Conservation (phyloP, 2,888 invertebrate genomes). For the Drosophila prolongata region DNA sequence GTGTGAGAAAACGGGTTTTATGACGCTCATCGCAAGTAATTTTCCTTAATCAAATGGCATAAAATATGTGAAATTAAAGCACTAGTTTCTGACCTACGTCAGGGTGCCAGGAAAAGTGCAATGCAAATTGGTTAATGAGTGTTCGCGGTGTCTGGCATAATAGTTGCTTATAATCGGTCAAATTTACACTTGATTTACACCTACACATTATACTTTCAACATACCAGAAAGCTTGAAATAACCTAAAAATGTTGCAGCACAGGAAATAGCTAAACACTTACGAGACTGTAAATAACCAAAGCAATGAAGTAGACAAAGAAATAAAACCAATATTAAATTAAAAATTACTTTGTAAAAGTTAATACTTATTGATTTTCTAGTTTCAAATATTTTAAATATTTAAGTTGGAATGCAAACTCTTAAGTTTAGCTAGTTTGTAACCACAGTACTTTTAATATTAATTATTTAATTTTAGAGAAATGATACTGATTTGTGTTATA, state of each 20-base stretch:
- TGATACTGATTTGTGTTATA: too few relatives aligned
- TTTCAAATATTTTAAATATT: neutral
- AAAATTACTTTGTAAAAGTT: neutral
- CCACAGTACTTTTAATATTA: too few relatives aligned
- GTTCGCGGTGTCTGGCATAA: conserved; percentile 4
- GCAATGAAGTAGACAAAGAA: neutral
- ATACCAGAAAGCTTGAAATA: conserved; percentile 13
- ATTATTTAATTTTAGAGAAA: too few relatives aligned
- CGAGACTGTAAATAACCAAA: neutral
- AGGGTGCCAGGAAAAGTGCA: conserved; percentile 20
- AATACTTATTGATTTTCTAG: too few relatives aligned
- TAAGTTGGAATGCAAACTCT: too few relatives aligned
- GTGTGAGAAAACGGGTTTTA: conserved; percentile 64
- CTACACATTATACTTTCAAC: neutral
- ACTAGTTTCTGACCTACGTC: conserved; percentile 53
- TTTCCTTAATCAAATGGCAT: conserved; percentile 65
- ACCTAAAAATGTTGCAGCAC: neutral
- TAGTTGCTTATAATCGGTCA: conserved; percentile 9
- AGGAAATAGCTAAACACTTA: conserved; percentile 17
- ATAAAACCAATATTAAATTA: neutral
- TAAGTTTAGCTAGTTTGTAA: too few relatives aligned
- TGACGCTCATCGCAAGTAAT: conserved; percentile 52
- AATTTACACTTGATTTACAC: conserved; percentile 18
- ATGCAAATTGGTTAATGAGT: conserved; percentile 32
- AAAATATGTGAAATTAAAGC: conserved; percentile 49